These are phyloP conservation scores for Xiphydria camelus DNA, from an alignment of 2,888 invertebrate species.

Conservation along the genomic window DNA sequence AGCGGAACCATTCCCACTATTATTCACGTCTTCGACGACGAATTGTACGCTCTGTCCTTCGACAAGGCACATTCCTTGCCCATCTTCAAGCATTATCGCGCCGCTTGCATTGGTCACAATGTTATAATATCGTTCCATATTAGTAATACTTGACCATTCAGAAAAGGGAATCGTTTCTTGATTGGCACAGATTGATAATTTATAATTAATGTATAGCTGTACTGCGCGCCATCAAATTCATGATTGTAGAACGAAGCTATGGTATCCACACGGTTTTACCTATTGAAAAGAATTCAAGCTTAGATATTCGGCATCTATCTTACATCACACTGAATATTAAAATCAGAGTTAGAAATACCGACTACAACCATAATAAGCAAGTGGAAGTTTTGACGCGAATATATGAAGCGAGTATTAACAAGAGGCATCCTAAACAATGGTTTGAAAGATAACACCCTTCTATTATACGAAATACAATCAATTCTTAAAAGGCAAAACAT, in stretches of 20 bases:
- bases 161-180: constrained; percentile 27
- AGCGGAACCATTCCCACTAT: constrained; percentile 43
- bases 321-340: too few species aligned
- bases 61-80: constrained; percentile 43
- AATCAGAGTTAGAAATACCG: too few species aligned
- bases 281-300: constrained; percentile 36
- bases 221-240: constrained; percentile 43
- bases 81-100: constrained; percentile 47
- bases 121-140: constrained; percentile 54
- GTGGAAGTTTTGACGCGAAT: too few species aligned
- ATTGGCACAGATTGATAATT: constrained; percentile 27
- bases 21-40: constrained; percentile 48
- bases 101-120: constrained; percentile 49
- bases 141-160: constrained; percentile 31
- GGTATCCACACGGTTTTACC: constrained; percentile 37
- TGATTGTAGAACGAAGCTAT: constrained; percentile 33
- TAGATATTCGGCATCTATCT: too few species aligned
- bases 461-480: too few species aligned
- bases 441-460: too few species aligned
- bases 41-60: constrained; percentile 51
- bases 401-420: too few species aligned
- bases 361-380: too few species aligned
- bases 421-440: too few species aligned
- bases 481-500: too few species aligned
- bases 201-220: constrained; percentile 29